phyloP scores from a whole-genome alignment of 1,140 invertebrate genomes.

The silkworm (Bombyx mori) region DNA sequence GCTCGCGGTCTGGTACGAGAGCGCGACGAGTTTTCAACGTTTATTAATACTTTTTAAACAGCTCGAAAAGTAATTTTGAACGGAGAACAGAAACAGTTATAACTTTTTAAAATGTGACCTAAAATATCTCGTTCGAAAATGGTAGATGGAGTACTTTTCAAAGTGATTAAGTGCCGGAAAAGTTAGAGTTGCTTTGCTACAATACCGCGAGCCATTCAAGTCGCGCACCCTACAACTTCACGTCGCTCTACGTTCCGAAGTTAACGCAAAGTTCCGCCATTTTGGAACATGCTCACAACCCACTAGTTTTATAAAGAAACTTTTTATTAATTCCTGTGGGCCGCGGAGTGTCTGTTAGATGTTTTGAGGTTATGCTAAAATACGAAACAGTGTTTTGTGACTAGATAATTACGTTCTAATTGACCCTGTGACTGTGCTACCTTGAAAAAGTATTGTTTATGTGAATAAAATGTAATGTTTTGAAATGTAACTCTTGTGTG shows the following conservation, averaged over 20 bases:
- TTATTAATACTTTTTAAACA: conserved; percentile 35
- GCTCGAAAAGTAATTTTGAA: conserved; percentile 37
- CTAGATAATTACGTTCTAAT: conserved; percentile 33
- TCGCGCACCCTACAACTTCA: conserved; percentile 68
- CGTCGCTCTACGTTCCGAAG: conserved; percentile 70
- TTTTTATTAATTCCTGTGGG: conserved; percentile 73
- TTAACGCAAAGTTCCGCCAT: conserved; percentile 73
- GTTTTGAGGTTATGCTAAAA: conserved; percentile 68
- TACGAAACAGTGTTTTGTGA: conserved; percentile 54
- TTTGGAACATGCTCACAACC: conserved; percentile 73
- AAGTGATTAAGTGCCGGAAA: conserved; percentile 50
- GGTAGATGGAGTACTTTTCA: conserved; percentile 41
- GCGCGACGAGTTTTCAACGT: conserved; percentile 34
- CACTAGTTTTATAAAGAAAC: conserved; percentile 74
- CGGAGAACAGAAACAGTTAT: too few species aligned
- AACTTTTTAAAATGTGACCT: too few species aligned
- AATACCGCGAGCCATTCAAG: conserved; percentile 36
- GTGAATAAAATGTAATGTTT: conserved; percentile 61
- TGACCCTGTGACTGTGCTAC: conserved; percentile 28
- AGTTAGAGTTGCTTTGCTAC: conserved; percentile 60
- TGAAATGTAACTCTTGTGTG: conserved; percentile 57
- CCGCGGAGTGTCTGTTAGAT: conserved; percentile 71
- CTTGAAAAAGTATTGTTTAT: conserved; percentile 42
- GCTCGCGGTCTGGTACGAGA: conserved; percentile 50
- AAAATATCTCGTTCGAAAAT: too few species aligned